Base-by-base conservation (phyloP, 2,888 invertebrate genomes). In the Schrankia costaestrigalis region DNA sequence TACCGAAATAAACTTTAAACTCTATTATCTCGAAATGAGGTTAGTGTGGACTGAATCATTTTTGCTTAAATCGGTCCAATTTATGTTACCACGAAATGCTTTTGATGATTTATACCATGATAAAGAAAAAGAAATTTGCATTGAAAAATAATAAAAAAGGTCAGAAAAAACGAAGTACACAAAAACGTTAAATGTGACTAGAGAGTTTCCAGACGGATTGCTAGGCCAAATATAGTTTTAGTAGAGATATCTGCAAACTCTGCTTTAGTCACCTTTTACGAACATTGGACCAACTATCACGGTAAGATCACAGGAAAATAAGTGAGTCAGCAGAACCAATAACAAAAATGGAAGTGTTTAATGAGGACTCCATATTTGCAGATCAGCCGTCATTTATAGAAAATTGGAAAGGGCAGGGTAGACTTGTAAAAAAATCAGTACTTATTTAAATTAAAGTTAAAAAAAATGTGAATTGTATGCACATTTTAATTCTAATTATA, bases 341-440 rank as follows among this genome's bases (percentile, higher is more conserved):
- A 21, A 3, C 21, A 21, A 21, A 21, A 21, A 21, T 21, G 21
- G 9, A 21, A 21, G 21, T 21, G 8, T 13, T 25, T 26, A 15
- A 14, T 15, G 26, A 26, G 26, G 26, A 26, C 26, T 26, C 26
- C 10, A 12, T 26, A 26, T 26, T 26, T 26, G 12, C 26, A 26
- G 26, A 26, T 12, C 12, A 26, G 13, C 26, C 26, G 12, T 26
- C 26, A 14, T 15, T 26, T 8, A 11, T 26, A 9, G 26, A 26
- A 12, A 26, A 26, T 26, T 26, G 26, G 26, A 26, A 26, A 26
- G 26, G 26, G 7, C 13, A 13, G 13, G 15, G 12, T 25, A 13
- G 8, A 8, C 8, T 21, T 21, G 21, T 21, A 21, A 21, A 21
- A 21, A 3, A 21, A 8, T n/a, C n/a, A 21, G 9, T 21, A 3